Base-by-base conservation (phyloP, 2,888 invertebrate genomes). In the Heliconius ethilla region DNA sequence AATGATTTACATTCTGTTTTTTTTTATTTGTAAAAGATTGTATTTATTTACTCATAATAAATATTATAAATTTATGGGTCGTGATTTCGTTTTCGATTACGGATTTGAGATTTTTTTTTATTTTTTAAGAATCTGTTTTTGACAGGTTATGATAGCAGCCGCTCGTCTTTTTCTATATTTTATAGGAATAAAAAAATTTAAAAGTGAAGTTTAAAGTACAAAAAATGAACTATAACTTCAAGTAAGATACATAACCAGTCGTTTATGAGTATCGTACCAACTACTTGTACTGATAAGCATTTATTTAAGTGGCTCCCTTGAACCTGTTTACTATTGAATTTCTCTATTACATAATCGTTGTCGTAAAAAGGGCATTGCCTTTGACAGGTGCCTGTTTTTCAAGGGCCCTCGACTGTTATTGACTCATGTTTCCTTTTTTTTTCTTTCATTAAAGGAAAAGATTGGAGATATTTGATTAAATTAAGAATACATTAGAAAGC, bases 381-480 rank as follows among this genome's bases (percentile, higher is more conserved):
- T 77, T 70, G 79, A 80, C 82, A 82, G 81, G 80, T 81, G 78
- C 45, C 9, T 70, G n/a, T 9, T 37, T 40, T 77, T 65, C 59
- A 77, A 77, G 80, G 69, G 77, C 77, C 9, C 69, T 73, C 18
- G n/a, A 55, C 33, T 25, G 51, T 40, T 70, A 37, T 55, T 62
- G 70, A 72, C 27, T 70, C 22, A 33, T 25, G 29, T 25, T 62
- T 33, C 27, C 25, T n/a, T 40, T 33, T 40, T 37, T 37, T 29
- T 63, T 62, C 27, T n/a, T 33, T 62, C 13, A 37, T 62, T 27
- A 27, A 29, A 63, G 6, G 40, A 63, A 37, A 63, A 69, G 69
- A 69, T 40, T 67, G 67, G 40, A 40, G n/a, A 22, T 51, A 51
- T 51, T 51, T 51, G 9, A 51, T 22, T 51, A 51, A 51, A 22